These are phyloP conservation scores for Leptinotarsa peninsularis DNA, from an alignment of 2,888 invertebrate species.

Conservation along the genomic window DNA sequence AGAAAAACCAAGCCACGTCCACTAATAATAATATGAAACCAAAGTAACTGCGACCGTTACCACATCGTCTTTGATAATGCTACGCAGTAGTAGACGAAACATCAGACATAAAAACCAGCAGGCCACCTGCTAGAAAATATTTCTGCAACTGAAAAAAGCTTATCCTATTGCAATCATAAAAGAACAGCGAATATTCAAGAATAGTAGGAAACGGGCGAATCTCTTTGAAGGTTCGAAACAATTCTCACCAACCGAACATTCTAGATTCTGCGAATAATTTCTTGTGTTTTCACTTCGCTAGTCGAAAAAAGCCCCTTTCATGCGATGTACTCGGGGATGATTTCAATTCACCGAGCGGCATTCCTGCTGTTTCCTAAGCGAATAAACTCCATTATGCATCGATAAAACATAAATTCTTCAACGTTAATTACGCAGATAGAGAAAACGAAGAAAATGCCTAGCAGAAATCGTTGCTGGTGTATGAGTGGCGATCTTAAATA, in stretches of 20 bases:
- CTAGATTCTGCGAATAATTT: constrained; percentile 26
- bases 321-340: constrained; percentile 30
- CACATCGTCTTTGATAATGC: too few species aligned
- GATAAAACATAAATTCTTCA: constrained; percentile 51
- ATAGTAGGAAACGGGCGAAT: background rate
- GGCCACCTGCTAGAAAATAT: too few species aligned
- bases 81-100: too few species aligned
- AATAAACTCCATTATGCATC: constrained; percentile 51
- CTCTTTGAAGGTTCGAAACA: constrained; percentile 6
- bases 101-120: too few species aligned
- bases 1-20: too few species aligned
- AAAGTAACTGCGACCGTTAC: too few species aligned
- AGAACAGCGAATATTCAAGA: background rate
- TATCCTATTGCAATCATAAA: too few species aligned
- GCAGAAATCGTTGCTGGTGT: constrained; percentile 19
- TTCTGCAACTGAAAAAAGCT: too few species aligned
- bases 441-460: constrained; percentile 28
- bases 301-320: constrained; percentile 27
- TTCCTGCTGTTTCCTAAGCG: constrained; percentile 52
- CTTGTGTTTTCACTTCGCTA: constrained; percentile 24
- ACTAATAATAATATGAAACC: too few species aligned
- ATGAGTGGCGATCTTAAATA: constrained; percentile 33
- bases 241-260: constrained; percentile 13
- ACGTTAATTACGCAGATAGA: constrained; percentile 50
- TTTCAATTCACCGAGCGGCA: constrained; percentile 32